Percentiles rank a stretch among this genome's conserved stretches.
Conservation (phyloP, 2,797 vertebrate species). For the Cirrhinus mrigala region DNA sequence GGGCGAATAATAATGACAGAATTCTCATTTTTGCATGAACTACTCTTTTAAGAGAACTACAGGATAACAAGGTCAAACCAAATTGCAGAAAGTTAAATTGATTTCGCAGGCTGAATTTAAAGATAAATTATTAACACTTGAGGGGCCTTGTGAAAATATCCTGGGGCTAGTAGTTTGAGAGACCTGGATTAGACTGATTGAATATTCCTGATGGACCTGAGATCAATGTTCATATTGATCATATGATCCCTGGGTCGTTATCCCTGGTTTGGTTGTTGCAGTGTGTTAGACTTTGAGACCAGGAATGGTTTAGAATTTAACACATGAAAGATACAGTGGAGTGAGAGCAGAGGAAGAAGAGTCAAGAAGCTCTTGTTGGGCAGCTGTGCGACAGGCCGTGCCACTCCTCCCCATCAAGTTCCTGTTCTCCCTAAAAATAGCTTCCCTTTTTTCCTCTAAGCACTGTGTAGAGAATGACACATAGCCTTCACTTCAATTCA, state of each 20-base stretch:
- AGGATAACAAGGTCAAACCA: background rate
- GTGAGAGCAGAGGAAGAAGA: background rate
- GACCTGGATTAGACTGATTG: background rate
- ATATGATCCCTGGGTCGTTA: background rate
- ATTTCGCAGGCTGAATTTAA: background rate
- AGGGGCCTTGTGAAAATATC: background rate
- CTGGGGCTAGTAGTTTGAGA: background rate
- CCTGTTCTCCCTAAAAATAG: conserved; percentile 25
- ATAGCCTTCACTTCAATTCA: conserved; percentile 29
- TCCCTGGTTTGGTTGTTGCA: background rate
- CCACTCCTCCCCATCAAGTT: conserved; percentile 13
- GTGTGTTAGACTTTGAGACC: background rate
- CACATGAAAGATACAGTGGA: background rate
- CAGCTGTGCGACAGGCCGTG: background rate
- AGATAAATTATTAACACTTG: conserved; percentile 1
- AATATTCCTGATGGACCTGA: background rate
- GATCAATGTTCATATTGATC: background rate
- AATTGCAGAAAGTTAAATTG: background rate
- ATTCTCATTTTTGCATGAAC: background rate
- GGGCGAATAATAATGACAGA: too few species aligned
- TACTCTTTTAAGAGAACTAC: background rate
- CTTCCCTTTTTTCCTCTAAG: background rate
- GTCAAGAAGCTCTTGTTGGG: conserved; percentile 13
- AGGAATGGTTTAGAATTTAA: background rate
- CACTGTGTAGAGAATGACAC: background rate